Evolutionary conservation across 2,113 vertebrate genomes (phyloP), one percentile per base, ranked within the genome.

Genomic region (Toxostoma redivivum): DNA sequence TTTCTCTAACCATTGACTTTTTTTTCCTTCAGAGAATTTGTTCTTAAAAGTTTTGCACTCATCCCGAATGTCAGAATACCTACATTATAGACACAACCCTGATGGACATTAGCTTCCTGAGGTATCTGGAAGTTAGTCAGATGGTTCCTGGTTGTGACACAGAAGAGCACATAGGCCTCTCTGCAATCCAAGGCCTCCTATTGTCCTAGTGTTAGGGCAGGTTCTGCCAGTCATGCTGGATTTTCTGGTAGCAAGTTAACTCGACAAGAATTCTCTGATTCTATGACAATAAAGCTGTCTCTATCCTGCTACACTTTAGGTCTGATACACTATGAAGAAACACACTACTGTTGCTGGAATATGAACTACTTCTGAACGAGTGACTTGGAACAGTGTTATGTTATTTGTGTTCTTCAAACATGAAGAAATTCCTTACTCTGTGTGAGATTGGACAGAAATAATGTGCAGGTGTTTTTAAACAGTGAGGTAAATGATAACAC

Each of bases 371-470:
- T 85, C 73, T 53, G 73, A 66, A 53, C 0, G 2, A 58, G 22
- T 44, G 17, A 48, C 18, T 64, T 62, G 11, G 7, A 71, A 48
- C 1, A 7, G 16, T 10, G 3, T 73, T 48, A 22, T 6, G 8
- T 30, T 90, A 22, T 64, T 2, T 2, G 2, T 37, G 8, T 38
- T 81, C 45, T 40, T 88, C 72, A 65, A 40, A n/a, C 6, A 20
- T 0, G 0, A 81, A 58, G 18, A 60, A 69, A 38, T 73, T 16
- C 57, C 37, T 57, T 47, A 17, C 1, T 3, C 15, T 33, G 5
- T 47, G 54, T 50, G 44, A 88, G 33, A 35, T 3, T 51, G 25
- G 22, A n/a, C 17, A 86, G 67, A 91, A 80, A 42, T 45, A 28
- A 60, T 4, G 33, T 37, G 37, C 2, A 2, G 18, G 9, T 48